Percentiles rank a stretch among this genome's conserved stretches.
phyloP scores from a whole-genome alignment of 2,113 vertebrate species.

The Planiliza haematocheilus region DNA sequence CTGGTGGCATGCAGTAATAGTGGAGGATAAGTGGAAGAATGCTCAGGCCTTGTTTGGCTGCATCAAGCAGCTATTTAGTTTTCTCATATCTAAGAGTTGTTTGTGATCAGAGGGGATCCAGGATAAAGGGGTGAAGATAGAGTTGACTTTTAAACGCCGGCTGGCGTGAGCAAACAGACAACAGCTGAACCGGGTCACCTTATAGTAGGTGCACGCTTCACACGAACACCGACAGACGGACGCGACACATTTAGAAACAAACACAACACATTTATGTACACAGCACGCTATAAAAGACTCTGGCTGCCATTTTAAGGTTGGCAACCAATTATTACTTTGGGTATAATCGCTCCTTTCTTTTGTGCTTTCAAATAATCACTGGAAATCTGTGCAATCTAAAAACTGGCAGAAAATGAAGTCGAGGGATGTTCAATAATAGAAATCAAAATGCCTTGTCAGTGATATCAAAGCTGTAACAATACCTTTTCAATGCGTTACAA shows the following conservation, averaged over 20 bases:
- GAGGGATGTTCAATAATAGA: no score
- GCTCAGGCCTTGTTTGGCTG: constrained; percentile 35
- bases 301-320: no score
- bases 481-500: no score
- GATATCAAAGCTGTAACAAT: no score
- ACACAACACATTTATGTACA: neutral
- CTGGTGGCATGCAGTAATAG: constrained; percentile 49
- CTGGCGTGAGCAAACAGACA: constrained; percentile 37
- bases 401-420: no score
- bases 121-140: neutral
- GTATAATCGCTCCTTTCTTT: no score
- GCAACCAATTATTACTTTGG: no score
- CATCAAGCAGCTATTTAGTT: constrained; percentile 35
- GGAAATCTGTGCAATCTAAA: no score
- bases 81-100: constrained; percentile 32
- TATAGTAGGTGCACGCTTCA: constrained; percentile 13
- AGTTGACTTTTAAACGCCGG: constrained; percentile 7
- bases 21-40: constrained; percentile 25
- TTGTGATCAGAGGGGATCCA: constrained; percentile 42
- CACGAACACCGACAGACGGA: constrained; percentile 12
- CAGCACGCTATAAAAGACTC: neutral
- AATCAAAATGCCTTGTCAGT: no score
- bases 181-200: constrained; percentile 67
- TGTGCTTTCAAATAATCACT: no score
- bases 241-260: neutral